Base-by-base conservation (phyloP, 2,888 invertebrate genomes). In the Brachypalpus laphriformis region DNA sequence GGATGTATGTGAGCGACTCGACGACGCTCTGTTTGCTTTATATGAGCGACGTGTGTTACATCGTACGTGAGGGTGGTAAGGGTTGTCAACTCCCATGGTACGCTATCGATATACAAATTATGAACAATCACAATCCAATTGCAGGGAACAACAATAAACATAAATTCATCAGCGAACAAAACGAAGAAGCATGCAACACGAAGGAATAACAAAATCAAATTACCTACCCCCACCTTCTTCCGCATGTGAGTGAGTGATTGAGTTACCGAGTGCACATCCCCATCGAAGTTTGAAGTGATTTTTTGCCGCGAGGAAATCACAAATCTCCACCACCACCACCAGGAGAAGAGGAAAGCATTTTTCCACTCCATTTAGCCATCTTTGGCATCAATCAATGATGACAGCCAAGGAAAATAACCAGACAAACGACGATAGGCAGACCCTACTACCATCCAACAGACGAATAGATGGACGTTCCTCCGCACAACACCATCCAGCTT, bases 351-450 rank as follows among this genome's bases (percentile, higher is more conserved):
- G 42, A 81, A 71, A 85, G 31, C 65, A 65, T 57, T 85, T 78
- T 85, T 85, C 81, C 85, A 85, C 85, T 81, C 71, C 81, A 85
- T 85, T 81, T 66, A 81, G 75, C 70, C 81, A 85, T 85, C 85
- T 65, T 72, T 71, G 75, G 85, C 81, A 81, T 85, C 85, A 85
- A 81, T 85, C 85, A 85, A 81, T 76, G 76, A 81, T 81, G 85
- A 85, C 85, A 85, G 71, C 71, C 25, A 57, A 71, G 66, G 59
- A 81, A 83, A 83, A 76, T 80, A 85, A 75, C 81, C 74, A 81
- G 59, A 81, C 81, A 75, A 70, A 68, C 66, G 68, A 80, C 74
- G 80, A 75, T 75, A 68, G 78, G 78, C 66, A 72, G 28, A 57
- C 72, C 3, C n/a, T 9, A 31, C 0, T n/a, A 11, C 37, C 9